These are phyloP conservation scores for Oophaga pumilio DNA, from an alignment of 2,113 vertebrate genomes.

Conservation along the genomic window DNA sequence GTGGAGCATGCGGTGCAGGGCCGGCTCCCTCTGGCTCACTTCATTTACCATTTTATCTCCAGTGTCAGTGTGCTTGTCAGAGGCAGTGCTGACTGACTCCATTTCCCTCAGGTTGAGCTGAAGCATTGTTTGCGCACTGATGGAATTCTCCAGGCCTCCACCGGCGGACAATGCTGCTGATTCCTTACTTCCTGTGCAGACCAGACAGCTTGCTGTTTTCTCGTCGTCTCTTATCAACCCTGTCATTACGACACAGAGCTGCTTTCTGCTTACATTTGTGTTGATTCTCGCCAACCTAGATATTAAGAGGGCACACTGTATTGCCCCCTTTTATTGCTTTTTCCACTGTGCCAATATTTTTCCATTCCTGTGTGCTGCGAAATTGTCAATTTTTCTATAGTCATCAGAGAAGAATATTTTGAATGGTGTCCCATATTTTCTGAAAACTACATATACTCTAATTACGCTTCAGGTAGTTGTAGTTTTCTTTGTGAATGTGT, in stretches of 20 bases:
- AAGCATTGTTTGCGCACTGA: conserved; percentile 67
- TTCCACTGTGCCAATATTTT: conserved; percentile 63
- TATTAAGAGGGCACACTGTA: conserved; percentile 46
- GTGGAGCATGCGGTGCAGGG: neutral
- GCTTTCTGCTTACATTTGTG: conserved; percentile 67
- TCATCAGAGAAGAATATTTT: conserved; percentile 71
- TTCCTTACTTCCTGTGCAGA: conserved; percentile 76
- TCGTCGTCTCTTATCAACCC: conserved; percentile 72
- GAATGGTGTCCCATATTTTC: conserved; percentile 60
- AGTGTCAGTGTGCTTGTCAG: conserved; percentile 57
- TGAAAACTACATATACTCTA: neutral
- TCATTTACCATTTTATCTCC: conserved; percentile 62
- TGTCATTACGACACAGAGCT: conserved; percentile 69
- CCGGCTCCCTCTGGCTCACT: conserved; percentile 50
- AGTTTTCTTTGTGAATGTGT: conserved; percentile 66
- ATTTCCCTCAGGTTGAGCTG: conserved; percentile 65
- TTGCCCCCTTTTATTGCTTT: conserved; percentile 55
- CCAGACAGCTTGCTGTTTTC: conserved; percentile 74
- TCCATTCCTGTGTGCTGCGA: conserved; percentile 76
- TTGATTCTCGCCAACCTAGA: conserved; percentile 67
- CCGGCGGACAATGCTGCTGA: conserved; percentile 69
- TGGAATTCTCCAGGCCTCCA: conserved; percentile 64
- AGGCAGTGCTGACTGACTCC: conserved; percentile 64
- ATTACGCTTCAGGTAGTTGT: conserved; percentile 54
- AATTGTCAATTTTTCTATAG: conserved; percentile 68